These are phyloP conservation scores for Heliocidaris erythrogramma DNA, from an alignment of 35 echinoderm and acorn worm species.

Conservation along the genomic window DNA sequence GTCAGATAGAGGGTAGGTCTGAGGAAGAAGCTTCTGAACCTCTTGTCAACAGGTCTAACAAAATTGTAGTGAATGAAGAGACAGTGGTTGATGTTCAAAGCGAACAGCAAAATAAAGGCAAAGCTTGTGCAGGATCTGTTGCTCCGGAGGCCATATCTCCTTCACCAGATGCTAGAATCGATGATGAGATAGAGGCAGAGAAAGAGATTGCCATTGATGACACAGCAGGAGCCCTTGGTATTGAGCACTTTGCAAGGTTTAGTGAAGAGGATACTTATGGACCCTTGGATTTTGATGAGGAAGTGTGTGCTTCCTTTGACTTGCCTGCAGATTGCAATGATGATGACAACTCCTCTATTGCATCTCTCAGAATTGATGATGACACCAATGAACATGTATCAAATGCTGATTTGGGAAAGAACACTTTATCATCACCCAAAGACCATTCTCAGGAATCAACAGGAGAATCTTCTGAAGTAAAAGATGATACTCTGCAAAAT, in stretches of 20 bases:
- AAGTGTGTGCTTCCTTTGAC: background rate
- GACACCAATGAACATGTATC: background rate
- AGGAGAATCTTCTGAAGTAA: background rate
- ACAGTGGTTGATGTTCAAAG: background rate
- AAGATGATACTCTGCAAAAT: background rate
- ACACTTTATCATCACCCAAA: background rate
- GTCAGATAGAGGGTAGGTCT: background rate
- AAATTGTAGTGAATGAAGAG: background rate
- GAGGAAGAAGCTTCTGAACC: background rate
- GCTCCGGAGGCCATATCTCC: background rate
- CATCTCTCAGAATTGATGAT: background rate
- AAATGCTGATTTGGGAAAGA: background rate
- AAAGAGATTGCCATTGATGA: background rate
- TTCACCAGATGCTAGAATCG: background rate
- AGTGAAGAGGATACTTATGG: background rate
- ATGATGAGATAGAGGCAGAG: background rate
- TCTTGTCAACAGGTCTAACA: background rate
- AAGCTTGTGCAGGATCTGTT: background rate
- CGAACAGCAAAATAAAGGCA: background rate
- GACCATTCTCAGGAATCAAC: background rate
- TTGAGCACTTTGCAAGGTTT: slow-evolving; percentile 9
- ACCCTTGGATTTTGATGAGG: background rate
- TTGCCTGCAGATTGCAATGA: background rate
- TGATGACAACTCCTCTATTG: background rate
- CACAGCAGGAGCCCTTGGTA: background rate